Conservation (phyloP, 2,797 vertebrate species). For the Acropternis orthonyx region DNA sequence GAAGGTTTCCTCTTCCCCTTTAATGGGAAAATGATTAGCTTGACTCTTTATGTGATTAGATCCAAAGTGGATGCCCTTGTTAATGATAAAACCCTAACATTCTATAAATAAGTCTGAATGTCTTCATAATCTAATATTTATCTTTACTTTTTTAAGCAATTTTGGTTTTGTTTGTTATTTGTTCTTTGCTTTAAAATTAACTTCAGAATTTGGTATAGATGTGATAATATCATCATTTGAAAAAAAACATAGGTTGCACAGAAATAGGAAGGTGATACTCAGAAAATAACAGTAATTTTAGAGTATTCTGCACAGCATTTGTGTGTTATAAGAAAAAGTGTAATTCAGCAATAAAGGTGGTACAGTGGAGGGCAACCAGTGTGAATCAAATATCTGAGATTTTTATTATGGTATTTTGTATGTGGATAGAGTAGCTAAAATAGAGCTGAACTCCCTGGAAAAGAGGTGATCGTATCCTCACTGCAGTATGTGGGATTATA, state of each 20-base stretch:
- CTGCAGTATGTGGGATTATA: not conserved
- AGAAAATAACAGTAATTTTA: not conserved
- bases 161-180: not conserved
- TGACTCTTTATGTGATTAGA: not conserved
- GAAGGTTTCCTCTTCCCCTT: not conserved
- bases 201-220: not conserved
- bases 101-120: not conserved
- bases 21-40: not conserved
- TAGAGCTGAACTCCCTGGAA: not conserved
- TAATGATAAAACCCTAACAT: not conserved
- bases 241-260: not conserved
- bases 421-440: not conserved
- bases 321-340: not conserved
- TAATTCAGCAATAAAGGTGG: not conserved
- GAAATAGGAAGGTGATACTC: not conserved
- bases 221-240: not conserved
- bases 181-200: not conserved
- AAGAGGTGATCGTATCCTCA: not conserved
- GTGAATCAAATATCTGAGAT: not conserved
- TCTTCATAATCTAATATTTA: not conserved
- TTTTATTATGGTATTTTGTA: not conserved
- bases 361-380: not conserved
- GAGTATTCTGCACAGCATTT: not conserved
- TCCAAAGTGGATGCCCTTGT: not conserved
- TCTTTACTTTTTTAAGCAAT: not conserved